Evolutionary conservation across 2,888 invertebrate species (phyloP), one percentile per base, ranked within the genome.

Genomic region (Orchesellides sinensis): DNA sequence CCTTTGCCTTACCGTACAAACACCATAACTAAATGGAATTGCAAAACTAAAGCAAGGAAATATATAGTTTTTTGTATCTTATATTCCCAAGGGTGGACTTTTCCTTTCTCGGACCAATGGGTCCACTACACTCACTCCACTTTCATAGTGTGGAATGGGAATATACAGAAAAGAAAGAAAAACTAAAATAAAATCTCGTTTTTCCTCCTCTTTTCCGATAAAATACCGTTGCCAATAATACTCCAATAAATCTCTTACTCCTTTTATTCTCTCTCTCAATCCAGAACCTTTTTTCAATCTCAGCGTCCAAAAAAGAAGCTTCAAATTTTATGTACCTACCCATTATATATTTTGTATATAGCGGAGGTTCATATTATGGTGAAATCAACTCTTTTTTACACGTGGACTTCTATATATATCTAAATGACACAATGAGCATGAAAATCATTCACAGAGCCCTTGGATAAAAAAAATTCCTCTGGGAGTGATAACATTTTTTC

Each of bases 51-150:
- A 47, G 12, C 5, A 5, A 14, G 5, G 49, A 17, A n/a, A 49
- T 49, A 12, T 29, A 27, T 25, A 61, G 29, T n/a, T n/a, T n/a
- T n/a, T n/a, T n/a, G n/a, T n/a, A 35, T 1, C n/a, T 52, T 63
- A 65, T 70, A 84, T 84, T 84, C 84, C 84, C 84, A 72, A 75
- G 73, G 84, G 84, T 84, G 84, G 81, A 81, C 84, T 84, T 84
- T 84, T 82, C 78, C 81, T 82, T 82, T 82, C 47, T 84, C 84
- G 84, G 84, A 84, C 84, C 84, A 84, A 84, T 84, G 84, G 84
- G 84, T 84, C 84, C 84, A 80, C 78, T 80, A 77, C 84, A 69
- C 17, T 25, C 21, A 63, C 3, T n/a, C 49, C 35, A 56, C 52
- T 47, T 23, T 17, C 47, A 47, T 25, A 12, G 40, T 17, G 47